Base-by-base conservation (phyloP, 2,888 invertebrate genomes). In the Charanyca ferruginea region DNA sequence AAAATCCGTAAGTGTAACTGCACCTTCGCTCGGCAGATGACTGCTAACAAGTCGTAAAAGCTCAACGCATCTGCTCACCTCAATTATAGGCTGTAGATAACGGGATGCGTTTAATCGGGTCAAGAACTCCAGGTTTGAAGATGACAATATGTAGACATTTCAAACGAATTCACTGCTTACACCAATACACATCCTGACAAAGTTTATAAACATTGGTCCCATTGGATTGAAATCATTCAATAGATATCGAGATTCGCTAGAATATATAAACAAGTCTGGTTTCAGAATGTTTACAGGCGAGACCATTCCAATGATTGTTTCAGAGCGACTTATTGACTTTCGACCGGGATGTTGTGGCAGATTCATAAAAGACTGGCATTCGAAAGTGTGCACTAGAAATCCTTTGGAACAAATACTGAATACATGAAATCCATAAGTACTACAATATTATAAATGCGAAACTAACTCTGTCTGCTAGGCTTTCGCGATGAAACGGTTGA, bases 1-100 rank as follows among this genome's bases (percentile, higher is more conserved):
- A 91, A 90, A 74, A 91, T 72, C 80, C 83, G 86, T 77, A 78
- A 80, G 74, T 78, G 84, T 87, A 90, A 90, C 90, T 87, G 89
- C 88, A 89, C 83, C 87, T 84, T 79, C 77, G 78, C 38, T 54
- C 79, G 82, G 85, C 90, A 91, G 88, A 90, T 90, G 90, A 90
- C 85, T 87, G 74, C 77, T 78, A 84, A 79, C 85, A 83, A 84
- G 82, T 86, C 86, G 81, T 86, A 81, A 83, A 84, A 79, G 79
- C 74, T 76, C 70, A 71, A 66, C 67, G 79, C 89, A 90, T 90
- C 91, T 91, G 91, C 90, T 86, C 72, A 58, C 73, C 73, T 77
- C 76, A 80, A 84, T 87, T 82, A 87, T 75, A 54, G 47, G 45
- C 28, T 25, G 47, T 57, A 72, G 66, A 73, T 78, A 83, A 66